Percentiles rank a stretch among this genome's conserved stretches.
Evolutionary conservation across 2,797 vertebrate species (phyloP).

Genomic region (Hydrocynus forskahlii): DNA sequence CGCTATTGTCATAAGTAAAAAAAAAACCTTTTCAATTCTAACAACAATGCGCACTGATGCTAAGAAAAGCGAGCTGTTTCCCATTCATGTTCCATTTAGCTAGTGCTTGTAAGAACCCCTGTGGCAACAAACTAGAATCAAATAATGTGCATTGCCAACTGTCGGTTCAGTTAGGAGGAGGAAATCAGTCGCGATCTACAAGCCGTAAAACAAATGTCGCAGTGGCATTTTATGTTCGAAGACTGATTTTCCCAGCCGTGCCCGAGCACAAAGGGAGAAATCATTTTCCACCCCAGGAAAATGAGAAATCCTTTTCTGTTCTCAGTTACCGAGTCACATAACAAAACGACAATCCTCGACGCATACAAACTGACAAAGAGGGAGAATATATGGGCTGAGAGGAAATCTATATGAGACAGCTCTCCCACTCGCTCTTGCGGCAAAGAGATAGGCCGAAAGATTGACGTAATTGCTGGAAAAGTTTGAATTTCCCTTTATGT

Average conservation of each 20-base stretch:
- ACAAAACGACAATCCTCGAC: constrained; percentile 52
- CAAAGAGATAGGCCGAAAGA: constrained; percentile 58
- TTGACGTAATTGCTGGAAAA: constrained; percentile 68
- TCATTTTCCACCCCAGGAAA: constrained; percentile 51
- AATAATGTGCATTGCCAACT: constrained; percentile 26
- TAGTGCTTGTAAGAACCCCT: constrained; percentile 43
- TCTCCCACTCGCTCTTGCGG: constrained; percentile 34
- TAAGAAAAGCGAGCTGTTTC: constrained; percentile 42
- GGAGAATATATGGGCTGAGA: constrained; percentile 54
- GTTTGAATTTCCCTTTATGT: constrained; percentile 63
- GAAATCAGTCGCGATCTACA: constrained; percentile 46
- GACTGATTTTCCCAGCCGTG: constrained; percentile 45
- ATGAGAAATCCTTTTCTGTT: constrained; percentile 53
- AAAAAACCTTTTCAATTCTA: neutral
- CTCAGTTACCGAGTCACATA: constrained; percentile 57
- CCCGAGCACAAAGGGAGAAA: constrained; percentile 45
- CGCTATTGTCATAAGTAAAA: neutral
- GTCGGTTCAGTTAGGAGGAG: constrained; percentile 38
- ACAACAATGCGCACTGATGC: constrained; percentile 48
- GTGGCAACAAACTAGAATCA: constrained; percentile 44
- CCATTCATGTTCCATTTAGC: constrained; percentile 45
- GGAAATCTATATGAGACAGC: constrained; percentile 54
- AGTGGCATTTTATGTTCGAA: constrained; percentile 47
- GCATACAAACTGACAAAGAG: constrained; percentile 53
- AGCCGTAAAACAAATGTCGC: constrained; percentile 51